These are phyloP conservation scores for Montipora capitata DNA, from an alignment of 92 coral and sea anemone species.

Conservation along the genomic window DNA sequence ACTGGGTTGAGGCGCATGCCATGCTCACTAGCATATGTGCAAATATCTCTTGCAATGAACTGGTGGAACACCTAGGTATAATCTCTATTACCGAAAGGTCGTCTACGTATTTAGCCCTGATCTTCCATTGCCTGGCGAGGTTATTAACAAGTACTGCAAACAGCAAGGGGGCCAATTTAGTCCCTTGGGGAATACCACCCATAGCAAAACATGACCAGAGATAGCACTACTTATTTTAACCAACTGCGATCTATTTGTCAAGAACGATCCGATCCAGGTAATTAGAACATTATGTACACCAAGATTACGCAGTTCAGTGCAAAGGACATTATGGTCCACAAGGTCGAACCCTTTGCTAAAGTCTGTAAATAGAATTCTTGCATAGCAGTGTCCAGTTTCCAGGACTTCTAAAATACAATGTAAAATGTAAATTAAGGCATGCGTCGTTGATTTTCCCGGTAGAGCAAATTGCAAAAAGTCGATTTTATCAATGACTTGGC, in stretches of 20 bases:
- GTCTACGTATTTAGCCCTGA: slow-evolving; percentile 48
- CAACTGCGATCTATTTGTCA: slow-evolving; percentile 29
- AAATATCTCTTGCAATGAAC: slow-evolving; percentile 30
- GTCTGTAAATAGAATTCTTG: slow-evolving; percentile 48
- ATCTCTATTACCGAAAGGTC: slow-evolving; percentile 46
- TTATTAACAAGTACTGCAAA: slow-evolving; percentile 42
- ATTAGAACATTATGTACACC: slow-evolving; percentile 37
- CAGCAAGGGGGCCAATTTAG: slow-evolving; percentile 13
- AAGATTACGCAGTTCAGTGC: slow-evolving; percentile 15
- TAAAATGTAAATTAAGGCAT: slow-evolving; percentile 35
- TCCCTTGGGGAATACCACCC: slow-evolving; percentile 28
- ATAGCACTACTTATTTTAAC: background rate
- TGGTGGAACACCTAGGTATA: slow-evolving; percentile 44
- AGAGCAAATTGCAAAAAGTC: slow-evolving; percentile 2
- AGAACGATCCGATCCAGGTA: background rate
- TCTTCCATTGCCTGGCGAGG: slow-evolving; percentile 31
- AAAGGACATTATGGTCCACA: slow-evolving; percentile 43
- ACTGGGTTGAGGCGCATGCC: slow-evolving; percentile 46
- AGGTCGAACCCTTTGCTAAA: slow-evolving; percentile 56
- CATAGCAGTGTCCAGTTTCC: slow-evolving; percentile 37
- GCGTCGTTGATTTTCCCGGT: background rate
- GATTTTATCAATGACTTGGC: too few species aligned
- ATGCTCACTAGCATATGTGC: slow-evolving; percentile 22
- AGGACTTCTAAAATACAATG: slow-evolving; percentile 40
- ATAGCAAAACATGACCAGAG: slow-evolving; percentile 20